phyloP scores from a whole-genome alignment of 2,797 vertebrate species.

The Cichlasoma orientale region DNA sequence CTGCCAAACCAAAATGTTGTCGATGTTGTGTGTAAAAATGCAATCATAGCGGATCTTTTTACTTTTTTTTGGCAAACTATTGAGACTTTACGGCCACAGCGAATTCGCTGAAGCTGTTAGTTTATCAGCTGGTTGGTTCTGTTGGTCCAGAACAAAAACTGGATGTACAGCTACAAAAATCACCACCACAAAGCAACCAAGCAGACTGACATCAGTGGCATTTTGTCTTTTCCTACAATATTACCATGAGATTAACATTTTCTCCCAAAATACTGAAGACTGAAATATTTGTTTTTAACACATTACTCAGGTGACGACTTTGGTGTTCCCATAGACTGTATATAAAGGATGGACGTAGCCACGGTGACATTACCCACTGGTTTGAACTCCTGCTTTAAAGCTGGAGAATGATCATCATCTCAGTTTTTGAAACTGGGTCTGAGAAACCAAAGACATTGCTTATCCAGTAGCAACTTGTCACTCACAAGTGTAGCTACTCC shows the following conservation, averaged over 20 bases:
- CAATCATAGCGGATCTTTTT: neutral
- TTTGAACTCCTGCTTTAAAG: neutral
- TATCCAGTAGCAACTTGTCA: slow-evolving; percentile 1
- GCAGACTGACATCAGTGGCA: neutral
- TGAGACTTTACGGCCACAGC: neutral
- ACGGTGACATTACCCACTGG: neutral
- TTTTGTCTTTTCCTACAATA: neutral
- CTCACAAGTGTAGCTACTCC: neutral
- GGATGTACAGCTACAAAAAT: neutral
- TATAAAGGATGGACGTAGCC: neutral
- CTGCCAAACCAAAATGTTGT: neutral
- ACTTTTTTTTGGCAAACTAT: neutral
- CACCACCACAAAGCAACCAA: neutral
- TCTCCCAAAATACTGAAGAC: neutral
- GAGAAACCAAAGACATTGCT: neutral
- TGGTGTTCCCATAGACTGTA: neutral
- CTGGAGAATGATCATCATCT: neutral
- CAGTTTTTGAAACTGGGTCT: neutral
- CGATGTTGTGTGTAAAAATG: neutral
- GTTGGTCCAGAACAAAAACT: neutral
- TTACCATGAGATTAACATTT: neutral
- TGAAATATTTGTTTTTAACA: neutral
- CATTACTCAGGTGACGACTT: neutral
- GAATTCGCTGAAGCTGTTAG: neutral
- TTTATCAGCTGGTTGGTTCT: neutral